Evolutionary conservation across 1,140 invertebrate genomes (phyloP), one percentile per base, ranked within the genome.

Genomic region (Aphaenogaster floridana): DNA sequence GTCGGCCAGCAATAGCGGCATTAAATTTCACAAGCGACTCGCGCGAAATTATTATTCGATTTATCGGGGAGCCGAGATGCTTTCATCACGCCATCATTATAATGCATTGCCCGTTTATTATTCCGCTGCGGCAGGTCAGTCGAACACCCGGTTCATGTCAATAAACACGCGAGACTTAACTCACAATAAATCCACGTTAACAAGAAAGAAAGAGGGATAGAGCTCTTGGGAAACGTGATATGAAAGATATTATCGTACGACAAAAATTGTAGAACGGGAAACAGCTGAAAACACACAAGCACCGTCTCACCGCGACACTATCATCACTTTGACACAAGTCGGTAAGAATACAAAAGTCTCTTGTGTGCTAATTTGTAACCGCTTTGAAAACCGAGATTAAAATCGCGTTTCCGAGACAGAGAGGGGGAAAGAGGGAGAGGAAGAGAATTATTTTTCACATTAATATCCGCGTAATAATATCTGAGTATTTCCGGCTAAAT

Each of bases 1-100:
- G 34, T 15, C 63, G 52, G n/a, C 48, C 63, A 2, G 13, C 42
- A 78, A 79, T 79, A 52, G 63, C 42, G 34, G 59, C 57, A 78
- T 86, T 80, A 69, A 81, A 86, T 86, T 81, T 81, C 64, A 69
- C 61, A 48, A n/a, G 50, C 50, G 76, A 79, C 54, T 86, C 74
- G 61, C 59, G 50, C 45, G 39, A 79, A 66, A 86, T 86, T 86
- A 86, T 66, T 66, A 86, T 36, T 54, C 61, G 83, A 86, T 86
- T 86, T 86, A 79, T 66, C 48, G 36, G 39, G 17, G 74, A 11
- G 11, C 34, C 61, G 61, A 79, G 74, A 79, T 28, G 45, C 48
- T 79, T 64, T 86, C 83, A 86, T 66, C 83, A 17, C 11, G 74
- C 52, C 50, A 21, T 59, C 63, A 50, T 72, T 59, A 57, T 72